These are phyloP conservation scores for Lasioglossum figueresi DNA, from an alignment of 2,888 invertebrate genomes.

Conservation along the genomic window DNA sequence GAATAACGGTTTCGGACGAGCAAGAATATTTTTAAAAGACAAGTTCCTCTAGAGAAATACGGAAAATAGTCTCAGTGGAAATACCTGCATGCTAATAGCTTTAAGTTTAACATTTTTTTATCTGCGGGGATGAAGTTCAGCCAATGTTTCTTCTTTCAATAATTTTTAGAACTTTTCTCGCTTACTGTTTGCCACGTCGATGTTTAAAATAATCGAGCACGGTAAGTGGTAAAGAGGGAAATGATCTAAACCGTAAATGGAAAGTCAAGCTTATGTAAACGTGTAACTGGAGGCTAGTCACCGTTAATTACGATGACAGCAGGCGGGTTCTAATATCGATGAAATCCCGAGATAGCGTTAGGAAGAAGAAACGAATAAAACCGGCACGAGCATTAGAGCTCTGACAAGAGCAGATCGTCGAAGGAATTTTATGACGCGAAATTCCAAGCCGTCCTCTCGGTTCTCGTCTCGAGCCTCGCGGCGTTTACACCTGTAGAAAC, in stretches of 20 bases:
- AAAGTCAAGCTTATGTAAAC: neutral
- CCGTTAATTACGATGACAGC: neutral
- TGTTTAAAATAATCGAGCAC: neutral
- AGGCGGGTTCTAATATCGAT: neutral
- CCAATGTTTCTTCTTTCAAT: neutral
- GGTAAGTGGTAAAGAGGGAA: neutral
- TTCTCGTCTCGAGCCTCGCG: conserved; percentile 7
- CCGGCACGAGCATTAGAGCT: conserved; percentile 38
- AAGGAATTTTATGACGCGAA: conserved; percentile 50
- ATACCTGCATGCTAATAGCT: neutral
- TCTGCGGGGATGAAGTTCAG: too few species aligned
- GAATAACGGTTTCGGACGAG: neutral
- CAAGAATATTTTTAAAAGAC: neutral
- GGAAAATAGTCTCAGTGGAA: neutral
- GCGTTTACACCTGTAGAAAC: conserved; percentile 44
- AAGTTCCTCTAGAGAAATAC: neutral
- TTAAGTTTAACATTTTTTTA: neutral
- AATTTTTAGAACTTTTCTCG: neutral
- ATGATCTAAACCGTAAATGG: neutral
- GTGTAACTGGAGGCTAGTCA: neutral
- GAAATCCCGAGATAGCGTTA: neutral
- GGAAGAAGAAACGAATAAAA: conserved; percentile 13
- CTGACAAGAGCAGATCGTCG: conserved; percentile 9
- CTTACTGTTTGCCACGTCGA: neutral
- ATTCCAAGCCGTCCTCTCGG: conserved; percentile 33